Percentiles rank a stretch among this genome's conserved stretches.
Evolutionary conservation across 2,113 vertebrate genomes (phyloP).

Genomic region (Trichomycterus rosablanca): DNA sequence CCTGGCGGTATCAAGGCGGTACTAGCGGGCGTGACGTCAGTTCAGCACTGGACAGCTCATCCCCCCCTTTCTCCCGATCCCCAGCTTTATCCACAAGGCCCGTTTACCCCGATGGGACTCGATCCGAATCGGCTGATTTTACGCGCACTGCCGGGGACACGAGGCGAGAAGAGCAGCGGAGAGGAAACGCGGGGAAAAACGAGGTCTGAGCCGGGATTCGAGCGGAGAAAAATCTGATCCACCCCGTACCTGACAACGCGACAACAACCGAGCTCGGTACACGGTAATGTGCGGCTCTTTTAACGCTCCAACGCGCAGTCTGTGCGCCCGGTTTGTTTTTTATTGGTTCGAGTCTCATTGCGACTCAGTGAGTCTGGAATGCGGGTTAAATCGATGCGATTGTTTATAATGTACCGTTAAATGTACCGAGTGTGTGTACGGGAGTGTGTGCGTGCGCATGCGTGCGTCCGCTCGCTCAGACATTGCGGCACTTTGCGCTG

Average conservation of each 20-base stretch:
- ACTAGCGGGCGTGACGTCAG: conserved; percentile 65
- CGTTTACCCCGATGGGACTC: conserved; percentile 63
- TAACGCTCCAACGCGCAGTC: conserved; percentile 16
- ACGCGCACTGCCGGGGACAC: conserved; percentile 39
- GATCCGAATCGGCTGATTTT: conserved; percentile 53
- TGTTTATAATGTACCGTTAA: conserved; percentile 9
- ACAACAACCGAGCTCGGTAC: conserved; percentile 62
- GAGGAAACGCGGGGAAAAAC: conserved; percentile 35
- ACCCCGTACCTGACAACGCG: conserved; percentile 67
- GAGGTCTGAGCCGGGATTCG: conserved; percentile 2
- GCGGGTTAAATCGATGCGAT: not conserved
- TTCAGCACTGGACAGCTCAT: conserved; percentile 71
- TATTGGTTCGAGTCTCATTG: no score
- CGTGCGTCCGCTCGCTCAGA: conserved; percentile 52
- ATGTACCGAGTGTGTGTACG: conserved; percentile 9
- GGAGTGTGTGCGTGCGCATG: conserved; percentile 14
- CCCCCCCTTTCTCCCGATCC: conserved; percentile 41
- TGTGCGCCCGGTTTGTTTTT: no score
- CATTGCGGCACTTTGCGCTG: conserved; percentile 70
- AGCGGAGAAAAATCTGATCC: conserved; percentile 50
- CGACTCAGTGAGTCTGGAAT: not conserved
- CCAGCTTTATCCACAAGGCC: conserved; percentile 51
- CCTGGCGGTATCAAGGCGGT: conserved; percentile 48
- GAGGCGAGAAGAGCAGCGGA: conserved; percentile 40
- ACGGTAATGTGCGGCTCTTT: conserved; percentile 59